phyloP scores from a whole-genome alignment of 64 coral and sea anemone species.

The Acropora yongei region DNA sequence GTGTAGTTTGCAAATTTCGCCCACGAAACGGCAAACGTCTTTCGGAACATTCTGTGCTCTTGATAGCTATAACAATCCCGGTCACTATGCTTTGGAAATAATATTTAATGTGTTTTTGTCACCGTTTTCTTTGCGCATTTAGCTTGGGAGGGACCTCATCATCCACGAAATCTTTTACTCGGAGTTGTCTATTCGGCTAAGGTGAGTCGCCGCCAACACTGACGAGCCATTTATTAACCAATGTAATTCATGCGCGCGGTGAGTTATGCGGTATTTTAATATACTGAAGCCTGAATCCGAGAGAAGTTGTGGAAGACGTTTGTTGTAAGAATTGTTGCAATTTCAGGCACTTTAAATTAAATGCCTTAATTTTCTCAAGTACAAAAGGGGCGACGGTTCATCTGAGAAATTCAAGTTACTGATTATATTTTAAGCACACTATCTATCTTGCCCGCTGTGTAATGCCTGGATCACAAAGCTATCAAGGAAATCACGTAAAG shows the following conservation, averaged over 20 bases:
- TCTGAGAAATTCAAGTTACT: not conserved
- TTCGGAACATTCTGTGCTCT: not conserved
- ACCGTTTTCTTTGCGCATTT: constrained; percentile 11
- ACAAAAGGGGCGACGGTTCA: not conserved
- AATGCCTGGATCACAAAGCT: not conserved
- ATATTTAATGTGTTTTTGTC: not conserved
- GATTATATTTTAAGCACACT: not conserved
- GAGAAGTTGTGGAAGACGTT: not conserved
- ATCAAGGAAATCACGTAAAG: not conserved
- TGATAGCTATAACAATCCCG: not conserved
- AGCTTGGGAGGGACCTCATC: constrained; percentile 98
- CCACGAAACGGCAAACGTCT: not conserved
- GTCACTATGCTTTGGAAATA: not conserved
- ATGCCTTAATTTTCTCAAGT: not conserved
- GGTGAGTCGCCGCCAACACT: constrained; percentile 39
- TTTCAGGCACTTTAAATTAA: not conserved
- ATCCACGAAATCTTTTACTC: constrained; percentile 91
- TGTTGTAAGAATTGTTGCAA: not conserved
- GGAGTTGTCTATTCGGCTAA: constrained; percentile 96
- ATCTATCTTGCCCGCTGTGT: not conserved
- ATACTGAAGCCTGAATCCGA: not conserved
- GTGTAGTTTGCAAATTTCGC: not conserved
- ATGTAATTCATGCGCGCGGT: not conserved
- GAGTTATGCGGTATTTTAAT: not conserved
- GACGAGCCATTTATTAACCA: not conserved